Evolutionary conservation across 2,888 invertebrate species (phyloP).

Genomic region (Euzetes globulus): DNA sequence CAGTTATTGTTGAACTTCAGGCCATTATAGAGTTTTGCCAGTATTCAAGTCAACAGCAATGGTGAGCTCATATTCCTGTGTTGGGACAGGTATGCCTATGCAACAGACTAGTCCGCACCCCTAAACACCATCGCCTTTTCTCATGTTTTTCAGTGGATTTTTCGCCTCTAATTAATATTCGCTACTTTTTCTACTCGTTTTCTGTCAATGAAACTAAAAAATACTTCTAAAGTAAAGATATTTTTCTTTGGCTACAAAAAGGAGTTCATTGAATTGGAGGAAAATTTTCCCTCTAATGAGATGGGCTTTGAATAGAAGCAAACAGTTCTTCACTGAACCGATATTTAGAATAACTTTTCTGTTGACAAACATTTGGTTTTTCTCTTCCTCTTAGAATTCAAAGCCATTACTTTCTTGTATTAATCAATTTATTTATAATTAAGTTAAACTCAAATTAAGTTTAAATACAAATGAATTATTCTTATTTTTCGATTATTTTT

Average conservation of each 20-base stretch:
- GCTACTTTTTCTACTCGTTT: neutral
- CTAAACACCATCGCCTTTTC: neutral
- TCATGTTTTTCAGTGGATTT: no score
- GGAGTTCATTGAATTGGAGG: neutral
- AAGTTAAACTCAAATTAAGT: neutral
- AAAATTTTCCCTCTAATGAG: neutral
- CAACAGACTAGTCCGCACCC: neutral
- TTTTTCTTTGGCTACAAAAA: neutral
- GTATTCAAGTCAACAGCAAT: neutral
- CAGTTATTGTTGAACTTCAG: conserved; percentile 11
- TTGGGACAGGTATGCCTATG: neutral
- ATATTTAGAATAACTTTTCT: neutral
- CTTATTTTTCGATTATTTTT: conserved; percentile 1
- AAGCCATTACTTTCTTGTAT: neutral
- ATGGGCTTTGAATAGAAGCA: no score
- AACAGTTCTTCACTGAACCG: no score
- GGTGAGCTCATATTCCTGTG: neutral
- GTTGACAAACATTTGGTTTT: neutral
- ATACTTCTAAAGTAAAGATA: neutral
- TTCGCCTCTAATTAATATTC: no score
- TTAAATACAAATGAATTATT: neutral
- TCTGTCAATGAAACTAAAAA: neutral
- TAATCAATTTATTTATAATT: neutral
- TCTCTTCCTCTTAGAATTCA: neutral
- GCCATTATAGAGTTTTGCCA: neutral